Percentiles rank a stretch among this genome's conserved stretches.
These are phyloP conservation scores for Mus caroli DNA, from an alignment of 2,797 vertebrate species.

Conservation along the genomic window DNA sequence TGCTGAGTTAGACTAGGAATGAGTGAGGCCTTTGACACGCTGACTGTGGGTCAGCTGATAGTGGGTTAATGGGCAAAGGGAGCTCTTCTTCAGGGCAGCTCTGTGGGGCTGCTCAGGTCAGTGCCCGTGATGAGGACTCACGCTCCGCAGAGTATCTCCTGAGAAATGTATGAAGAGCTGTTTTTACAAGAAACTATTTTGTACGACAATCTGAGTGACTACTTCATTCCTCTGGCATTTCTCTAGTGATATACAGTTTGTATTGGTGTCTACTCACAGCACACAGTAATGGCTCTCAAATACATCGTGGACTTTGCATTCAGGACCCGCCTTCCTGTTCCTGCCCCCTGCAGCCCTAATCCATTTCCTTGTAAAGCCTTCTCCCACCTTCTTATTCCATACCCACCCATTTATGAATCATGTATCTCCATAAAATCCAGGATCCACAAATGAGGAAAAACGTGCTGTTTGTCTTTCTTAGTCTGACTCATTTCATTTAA, in stretches of 20 bases:
- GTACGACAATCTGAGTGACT: neutral
- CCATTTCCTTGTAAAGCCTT: neutral
- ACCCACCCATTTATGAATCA: neutral
- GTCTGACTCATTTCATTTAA: neutral
- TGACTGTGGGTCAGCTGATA: neutral
- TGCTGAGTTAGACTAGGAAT: neutral
- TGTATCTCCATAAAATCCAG: neutral
- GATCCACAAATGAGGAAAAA: neutral
- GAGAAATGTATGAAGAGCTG: neutral
- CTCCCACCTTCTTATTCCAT: neutral
- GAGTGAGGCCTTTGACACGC: neutral
- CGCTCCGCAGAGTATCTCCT: neutral
- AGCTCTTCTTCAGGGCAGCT: neutral
- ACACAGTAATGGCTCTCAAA: neutral
- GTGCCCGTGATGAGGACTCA: neutral
- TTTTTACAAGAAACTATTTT: neutral
- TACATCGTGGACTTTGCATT: too few species aligned
- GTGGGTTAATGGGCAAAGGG: neutral
- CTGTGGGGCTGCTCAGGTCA: neutral
- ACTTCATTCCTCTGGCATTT: constrained; percentile 21
- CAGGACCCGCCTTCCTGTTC: neutral
- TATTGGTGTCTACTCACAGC: neutral
- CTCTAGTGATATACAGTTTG: neutral
- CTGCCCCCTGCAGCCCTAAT: neutral
- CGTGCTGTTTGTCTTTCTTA: neutral